phyloP scores from a whole-genome alignment of 2,888 invertebrate species.

The Luperina nickerlii region DNA sequence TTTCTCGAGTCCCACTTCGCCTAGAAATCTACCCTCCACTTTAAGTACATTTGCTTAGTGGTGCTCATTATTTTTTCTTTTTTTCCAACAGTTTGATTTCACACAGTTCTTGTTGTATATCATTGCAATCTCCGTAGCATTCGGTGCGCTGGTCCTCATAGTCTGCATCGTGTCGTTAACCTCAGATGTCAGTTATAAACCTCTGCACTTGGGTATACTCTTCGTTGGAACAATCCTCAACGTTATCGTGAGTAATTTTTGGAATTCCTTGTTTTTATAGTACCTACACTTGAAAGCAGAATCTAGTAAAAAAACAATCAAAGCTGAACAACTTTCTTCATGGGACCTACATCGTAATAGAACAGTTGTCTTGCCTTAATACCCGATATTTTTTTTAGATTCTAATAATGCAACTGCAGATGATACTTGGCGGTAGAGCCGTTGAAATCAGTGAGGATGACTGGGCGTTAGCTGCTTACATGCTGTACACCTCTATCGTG shows the following conservation, averaged over 20 bases:
- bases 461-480: constrained; percentile 73
- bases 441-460: constrained; percentile 75
- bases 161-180: constrained; percentile 54
- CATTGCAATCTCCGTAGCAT: constrained; percentile 64
- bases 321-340: too few species aligned
- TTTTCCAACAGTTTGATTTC: constrained; percentile 76
- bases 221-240: constrained; percentile 64
- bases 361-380: background rate
- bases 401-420: constrained; percentile 77
- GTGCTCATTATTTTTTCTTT: background rate
- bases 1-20: background rate
- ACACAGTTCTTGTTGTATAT: constrained; percentile 72
- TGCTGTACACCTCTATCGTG: constrained; percentile 76
- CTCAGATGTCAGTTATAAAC: constrained; percentile 49
- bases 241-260: constrained; percentile 67
- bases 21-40: background rate
- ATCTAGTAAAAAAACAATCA: background rate
- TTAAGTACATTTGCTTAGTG: background rate
- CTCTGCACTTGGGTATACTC: constrained; percentile 62
- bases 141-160: constrained; percentile 56
- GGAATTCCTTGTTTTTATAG: background rate
- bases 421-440: constrained; percentile 76
- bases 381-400: constrained; percentile 68
- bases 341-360: background rate
- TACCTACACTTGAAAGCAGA: background rate